Evolutionary conservation across 2,113 vertebrate species (phyloP), one percentile per base, ranked within the genome.

Genomic region (Etheostoma cragini): DNA sequence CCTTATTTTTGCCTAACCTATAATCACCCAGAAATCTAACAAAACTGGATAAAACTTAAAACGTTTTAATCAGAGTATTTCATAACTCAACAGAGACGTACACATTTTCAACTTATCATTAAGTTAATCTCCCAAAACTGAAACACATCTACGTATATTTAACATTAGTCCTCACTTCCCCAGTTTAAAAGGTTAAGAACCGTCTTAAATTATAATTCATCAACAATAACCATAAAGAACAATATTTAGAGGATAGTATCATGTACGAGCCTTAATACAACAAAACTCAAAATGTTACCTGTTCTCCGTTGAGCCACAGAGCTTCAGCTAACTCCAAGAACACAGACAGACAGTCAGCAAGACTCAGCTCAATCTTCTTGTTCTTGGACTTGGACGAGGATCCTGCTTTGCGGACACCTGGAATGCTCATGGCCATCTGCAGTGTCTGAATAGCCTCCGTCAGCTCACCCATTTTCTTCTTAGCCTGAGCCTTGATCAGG

Each of bases 401-500:
- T 78, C 92, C 91, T 4, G 77, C 38, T 92, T 93, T 96, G 87
- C 92, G 96, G 93, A 98, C 96, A 64, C 96, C 97, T 66, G 97
- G 97, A 66, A 99, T 96, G 93, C 92, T 97, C 95, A 96, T 97
- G 89, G 97, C 97, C 94, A 97, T 97, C 83, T 98, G 97, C 79
- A 99, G 92, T 1, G 97, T 99, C 92, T 98, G 97, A 90, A 99
- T 95, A 77, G 98, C 97, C 91, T 98, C 98, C 70, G 94, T 83
- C 80, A 97, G 80, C 78, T 98, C 96, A 35, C 98, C 98, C 93
- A 91, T 93, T 91, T 97, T 97, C 94, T 97, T 98, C 81, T 97
- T 96, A 2, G 95, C 94, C 91, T 97, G 97, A 50, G 98, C 98
- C 92, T 97, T 98, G 83, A 99, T 97, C 90, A 99, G 95, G 89